A percentile compares a stretch with the other conserved stretches of the same genome.
phyloP scores from a whole-genome alignment of 1,140 invertebrate genomes.

The Sogatella furcifera region DNA sequence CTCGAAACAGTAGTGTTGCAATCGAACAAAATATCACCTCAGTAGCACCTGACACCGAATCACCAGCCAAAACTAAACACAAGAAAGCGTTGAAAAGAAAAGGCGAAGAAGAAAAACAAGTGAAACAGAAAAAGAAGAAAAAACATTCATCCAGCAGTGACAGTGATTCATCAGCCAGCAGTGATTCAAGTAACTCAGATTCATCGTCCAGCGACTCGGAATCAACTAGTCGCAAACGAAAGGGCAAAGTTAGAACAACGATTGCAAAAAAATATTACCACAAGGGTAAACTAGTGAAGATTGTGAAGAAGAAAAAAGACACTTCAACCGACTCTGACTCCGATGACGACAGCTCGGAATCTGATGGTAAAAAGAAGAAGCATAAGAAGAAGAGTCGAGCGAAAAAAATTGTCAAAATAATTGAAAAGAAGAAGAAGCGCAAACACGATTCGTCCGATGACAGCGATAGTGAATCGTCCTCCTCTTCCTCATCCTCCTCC shows the following conservation, averaged over 20 bases:
- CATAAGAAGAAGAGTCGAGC: not conserved
- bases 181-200: not conserved
- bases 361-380: not conserved
- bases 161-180: not conserved
- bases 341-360: not conserved
- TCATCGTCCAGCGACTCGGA: not conserved
- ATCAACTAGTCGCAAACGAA: not conserved
- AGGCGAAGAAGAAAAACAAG: not conserved
- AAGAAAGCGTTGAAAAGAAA: not conserved
- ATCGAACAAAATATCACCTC: too few species aligned
- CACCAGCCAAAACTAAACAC: not conserved
- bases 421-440: not conserved
- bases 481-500: not conserved
- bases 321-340: not conserved
- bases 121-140: not conserved
- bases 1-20: not conserved
- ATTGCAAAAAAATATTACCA: not conserved
- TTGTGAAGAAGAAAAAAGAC: not conserved
- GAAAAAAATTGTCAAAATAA: not conserved
- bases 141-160: not conserved
- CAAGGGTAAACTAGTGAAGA: not conserved
- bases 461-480: not conserved
- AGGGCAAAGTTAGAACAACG: not conserved
- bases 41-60: too few species aligned
- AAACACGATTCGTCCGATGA: not conserved